These are phyloP conservation scores for Passerina amoena DNA, from an alignment of 2,113 vertebrate genomes.

Conservation along the genomic window DNA sequence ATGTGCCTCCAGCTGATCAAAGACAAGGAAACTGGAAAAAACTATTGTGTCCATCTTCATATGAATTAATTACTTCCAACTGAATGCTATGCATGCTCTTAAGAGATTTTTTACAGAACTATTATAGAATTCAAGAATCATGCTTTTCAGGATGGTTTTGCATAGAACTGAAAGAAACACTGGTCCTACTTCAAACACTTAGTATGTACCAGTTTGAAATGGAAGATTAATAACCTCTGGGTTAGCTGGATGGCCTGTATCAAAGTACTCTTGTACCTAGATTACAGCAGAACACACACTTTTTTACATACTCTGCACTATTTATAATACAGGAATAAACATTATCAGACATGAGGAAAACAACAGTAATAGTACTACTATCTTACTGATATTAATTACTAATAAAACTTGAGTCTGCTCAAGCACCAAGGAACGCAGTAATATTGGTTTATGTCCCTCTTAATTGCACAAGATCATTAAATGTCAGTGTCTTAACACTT, in stretches of 20 bases:
- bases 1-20: not conserved
- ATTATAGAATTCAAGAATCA: not conserved
- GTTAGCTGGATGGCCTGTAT: not conserved
- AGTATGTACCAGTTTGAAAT: not conserved
- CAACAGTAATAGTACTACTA: not conserved
- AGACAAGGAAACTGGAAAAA: not conserved
- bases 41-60: not conserved
- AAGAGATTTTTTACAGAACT: not conserved
- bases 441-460: not conserved
- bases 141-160: not conserved
- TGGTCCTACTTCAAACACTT: not conserved
- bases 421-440: not conserved
- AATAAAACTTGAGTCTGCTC: not conserved
- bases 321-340: not conserved
- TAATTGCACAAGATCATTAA: not conserved
- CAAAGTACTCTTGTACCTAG: not conserved
- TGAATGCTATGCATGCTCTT: not conserved
- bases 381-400: not conserved
- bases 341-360: not conserved
- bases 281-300: not conserved
- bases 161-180: not conserved
- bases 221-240: not conserved
- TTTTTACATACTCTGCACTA: not conserved
- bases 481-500: not conserved
- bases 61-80: not conserved